These are phyloP conservation scores for Caerostris extrusa DNA, from an alignment of 1,140 invertebrate genomes.

Conservation along the genomic window DNA sequence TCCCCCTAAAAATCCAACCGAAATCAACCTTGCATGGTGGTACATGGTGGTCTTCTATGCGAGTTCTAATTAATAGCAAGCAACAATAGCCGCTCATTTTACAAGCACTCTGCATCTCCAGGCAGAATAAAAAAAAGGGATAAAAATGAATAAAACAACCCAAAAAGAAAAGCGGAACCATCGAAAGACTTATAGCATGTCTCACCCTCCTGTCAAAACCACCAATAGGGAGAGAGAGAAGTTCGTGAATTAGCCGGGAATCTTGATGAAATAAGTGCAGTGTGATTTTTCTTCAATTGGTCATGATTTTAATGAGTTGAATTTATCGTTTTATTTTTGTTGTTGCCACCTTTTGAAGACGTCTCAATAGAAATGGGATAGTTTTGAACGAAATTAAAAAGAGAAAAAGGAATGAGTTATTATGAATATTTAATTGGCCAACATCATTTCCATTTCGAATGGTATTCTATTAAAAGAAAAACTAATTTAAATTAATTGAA, in stretches of 20 bases:
- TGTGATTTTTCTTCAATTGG: conserved; percentile 51
- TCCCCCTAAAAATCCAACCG: neutral
- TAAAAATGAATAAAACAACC: conserved; percentile 17
- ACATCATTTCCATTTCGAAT: neutral
- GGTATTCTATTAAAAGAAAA: neutral
- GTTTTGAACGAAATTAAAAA: neutral
- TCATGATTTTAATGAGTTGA: conserved; percentile 71
- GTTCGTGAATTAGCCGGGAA: conserved; percentile 51
- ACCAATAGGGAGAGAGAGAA: conserved; percentile 10
- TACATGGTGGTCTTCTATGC: conserved; percentile 49
- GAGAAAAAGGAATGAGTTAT: neutral
- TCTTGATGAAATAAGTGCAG: neutral
- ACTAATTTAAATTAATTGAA: neutral
- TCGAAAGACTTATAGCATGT: conserved; percentile 61
- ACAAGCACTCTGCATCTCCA: conserved; percentile 36
- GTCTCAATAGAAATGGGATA: neutral
- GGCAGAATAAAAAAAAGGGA: neutral
- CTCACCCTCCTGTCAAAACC: conserved; percentile 67
- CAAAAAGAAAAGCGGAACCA: conserved; percentile 1
- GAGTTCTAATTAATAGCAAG: conserved; percentile 70
- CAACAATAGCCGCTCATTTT: conserved; percentile 69
- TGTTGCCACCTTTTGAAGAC: neutral
- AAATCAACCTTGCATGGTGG: conserved; percentile 14
- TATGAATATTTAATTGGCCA: neutral
- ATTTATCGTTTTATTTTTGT: conserved; percentile 46